A percentile compares a stretch with the other conserved stretches of the same genome.
Evolutionary conservation across 1,140 invertebrate species (phyloP).

Genomic region (Bombus fervidus): DNA sequence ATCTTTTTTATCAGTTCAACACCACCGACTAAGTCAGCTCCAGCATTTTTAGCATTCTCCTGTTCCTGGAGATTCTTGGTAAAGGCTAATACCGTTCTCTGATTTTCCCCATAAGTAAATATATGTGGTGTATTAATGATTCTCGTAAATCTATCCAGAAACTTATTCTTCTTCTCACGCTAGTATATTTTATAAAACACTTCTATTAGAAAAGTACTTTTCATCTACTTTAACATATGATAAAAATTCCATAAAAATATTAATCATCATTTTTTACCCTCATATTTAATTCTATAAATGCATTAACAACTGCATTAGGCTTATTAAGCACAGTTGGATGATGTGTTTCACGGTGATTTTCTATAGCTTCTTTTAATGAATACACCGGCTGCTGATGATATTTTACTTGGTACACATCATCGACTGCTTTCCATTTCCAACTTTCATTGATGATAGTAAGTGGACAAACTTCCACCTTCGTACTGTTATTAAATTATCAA

Average conservation of each 20-base stretch:
- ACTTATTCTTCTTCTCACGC: conserved; percentile 83
- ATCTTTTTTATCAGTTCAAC: conserved; percentile 88
- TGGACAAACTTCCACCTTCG: neutral
- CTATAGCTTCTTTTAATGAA: conserved; percentile 88
- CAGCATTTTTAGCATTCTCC: conserved; percentile 84
- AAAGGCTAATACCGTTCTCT: conserved; percentile 86
- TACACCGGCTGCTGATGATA: conserved; percentile 86
- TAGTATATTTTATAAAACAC: conserved; percentile 38
- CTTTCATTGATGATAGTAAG: neutral
- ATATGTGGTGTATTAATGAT: conserved; percentile 85
- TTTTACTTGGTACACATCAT: conserved; percentile 87
- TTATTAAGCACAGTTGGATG: conserved; percentile 89
- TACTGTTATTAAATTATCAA: conserved; percentile 6
- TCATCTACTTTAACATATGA: neutral
- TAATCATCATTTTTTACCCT: conserved; percentile 73
- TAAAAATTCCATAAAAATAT: neutral
- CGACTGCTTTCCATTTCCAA: conserved; percentile 63
- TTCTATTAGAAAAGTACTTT: neutral
- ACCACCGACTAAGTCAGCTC: conserved; percentile 87
- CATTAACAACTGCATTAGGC: conserved; percentile 86
- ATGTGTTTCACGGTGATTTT: conserved; percentile 88
- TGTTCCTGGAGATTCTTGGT: conserved; percentile 85
- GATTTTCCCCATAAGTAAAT: conserved; percentile 86
- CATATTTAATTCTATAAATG: conserved; percentile 89
- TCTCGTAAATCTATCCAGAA: conserved; percentile 85